A percentile compares a stretch with the other conserved stretches of the same genome.
Evolutionary conservation across 2,888 invertebrate genomes (phyloP).

Genomic region (Panzeria rudis): DNA sequence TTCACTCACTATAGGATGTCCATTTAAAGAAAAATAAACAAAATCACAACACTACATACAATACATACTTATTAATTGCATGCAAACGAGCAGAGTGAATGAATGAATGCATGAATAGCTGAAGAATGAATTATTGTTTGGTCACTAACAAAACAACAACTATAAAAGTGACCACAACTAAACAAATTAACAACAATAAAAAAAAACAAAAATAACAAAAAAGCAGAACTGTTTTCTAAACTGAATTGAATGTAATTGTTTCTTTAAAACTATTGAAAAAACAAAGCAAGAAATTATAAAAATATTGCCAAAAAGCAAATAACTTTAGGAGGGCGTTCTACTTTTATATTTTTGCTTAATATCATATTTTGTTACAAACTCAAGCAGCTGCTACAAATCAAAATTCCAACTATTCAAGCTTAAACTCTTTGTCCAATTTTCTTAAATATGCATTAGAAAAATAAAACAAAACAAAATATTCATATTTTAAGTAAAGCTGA

Average conservation of each 20-base stretch:
- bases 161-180: conserved; percentile 11
- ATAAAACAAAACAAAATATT: neutral
- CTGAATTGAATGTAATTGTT: conserved; percentile 51
- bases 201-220: neutral
- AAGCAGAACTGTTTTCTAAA: conserved; percentile 1
- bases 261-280: conserved; percentile 4
- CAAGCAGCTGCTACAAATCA: conserved; percentile 36
- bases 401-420: conserved; percentile 29
- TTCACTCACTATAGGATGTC: neutral
- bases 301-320: conserved; percentile 26
- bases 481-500: neutral
- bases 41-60: conserved; percentile 25
- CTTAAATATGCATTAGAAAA: neutral
- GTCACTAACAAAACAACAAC: conserved; percentile 6
- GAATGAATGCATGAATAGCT: conserved; percentile 26
- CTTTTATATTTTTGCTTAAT: conserved; percentile 10
- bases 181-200: conserved; percentile 13
- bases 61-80: conserved; percentile 54
- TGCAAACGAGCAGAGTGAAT: conserved; percentile 48
- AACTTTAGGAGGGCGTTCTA: conserved; percentile 53
- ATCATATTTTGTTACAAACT: neutral
- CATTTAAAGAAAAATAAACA: conserved; percentile 2
- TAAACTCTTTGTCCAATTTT: neutral
- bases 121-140: conserved; percentile 26
- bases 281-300: neutral